phyloP scores from a whole-genome alignment of 2,113 vertebrate species.

The Xyrauchen texanus region DNA sequence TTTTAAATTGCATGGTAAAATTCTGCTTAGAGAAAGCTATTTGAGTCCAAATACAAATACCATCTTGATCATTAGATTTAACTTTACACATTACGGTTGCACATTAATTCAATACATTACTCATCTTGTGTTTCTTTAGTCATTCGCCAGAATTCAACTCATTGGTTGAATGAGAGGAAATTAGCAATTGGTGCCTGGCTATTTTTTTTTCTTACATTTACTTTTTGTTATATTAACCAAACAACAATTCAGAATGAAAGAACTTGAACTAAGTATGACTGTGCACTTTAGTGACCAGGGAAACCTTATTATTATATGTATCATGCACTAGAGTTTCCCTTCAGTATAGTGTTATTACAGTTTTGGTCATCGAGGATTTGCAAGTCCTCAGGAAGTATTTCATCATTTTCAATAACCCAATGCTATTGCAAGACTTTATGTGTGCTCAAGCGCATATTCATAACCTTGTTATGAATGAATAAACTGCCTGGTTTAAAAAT shows the following conservation, averaged over 20 bases:
- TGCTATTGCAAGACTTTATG: neutral
- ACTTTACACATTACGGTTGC: neutral
- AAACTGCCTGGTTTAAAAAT: neutral
- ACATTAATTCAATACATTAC: neutral
- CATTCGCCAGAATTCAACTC: too few relatives aligned
- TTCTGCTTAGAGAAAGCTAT: neutral
- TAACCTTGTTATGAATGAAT: conserved; percentile 26
- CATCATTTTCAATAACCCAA: conserved; percentile 30
- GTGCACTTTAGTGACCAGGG: neutral
- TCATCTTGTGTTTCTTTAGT: neutral
- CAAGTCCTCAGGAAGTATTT: conserved; percentile 20
- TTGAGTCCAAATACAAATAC: neutral
- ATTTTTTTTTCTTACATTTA: conserved; percentile 9
- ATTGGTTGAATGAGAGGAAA: neutral
- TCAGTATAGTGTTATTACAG: conserved; percentile 10
- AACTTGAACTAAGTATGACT: neutral
- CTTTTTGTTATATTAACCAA: neutral
- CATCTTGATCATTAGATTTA: neutral
- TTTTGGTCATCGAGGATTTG: conserved; percentile 17
- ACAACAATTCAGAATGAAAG: neutral
- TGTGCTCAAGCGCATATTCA: conserved; percentile 5
- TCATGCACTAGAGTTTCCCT: neutral
- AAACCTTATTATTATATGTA: conserved; percentile 1
- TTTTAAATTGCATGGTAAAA: conserved; percentile 17
- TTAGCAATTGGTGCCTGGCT: neutral